Evolutionary conservation across 2,888 invertebrate genomes (phyloP), one percentile per base, ranked within the genome.

Genomic region (Synergus itoensis): DNA sequence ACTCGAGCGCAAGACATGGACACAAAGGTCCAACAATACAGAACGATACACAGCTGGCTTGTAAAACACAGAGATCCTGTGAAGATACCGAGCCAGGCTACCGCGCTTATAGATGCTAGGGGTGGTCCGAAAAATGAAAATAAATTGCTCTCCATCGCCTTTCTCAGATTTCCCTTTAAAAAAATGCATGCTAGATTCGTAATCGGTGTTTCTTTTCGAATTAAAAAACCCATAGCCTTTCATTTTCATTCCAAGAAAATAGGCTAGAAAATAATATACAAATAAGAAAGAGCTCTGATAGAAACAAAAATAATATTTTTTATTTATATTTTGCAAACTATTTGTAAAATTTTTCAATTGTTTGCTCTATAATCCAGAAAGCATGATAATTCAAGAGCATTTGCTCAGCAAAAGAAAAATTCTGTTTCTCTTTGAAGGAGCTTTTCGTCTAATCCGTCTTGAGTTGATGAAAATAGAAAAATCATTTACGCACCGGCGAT

Each of bases 41-140:
- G 84, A 83, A 85, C 87, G 85, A 86, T 87, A 87, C 86, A 88
- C 90, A 91, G 91, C 90, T 90, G 91, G 87, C 89, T 90, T 91
- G 89, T 91, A 91, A 91, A 91, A 91, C 91, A 91, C 86, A 88
- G 88, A 89, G 90, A 91, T 90, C 88, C 89, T 85, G 91, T 88
- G 81, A 84, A 84, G 83, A 84, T 85, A 86, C 83, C 81, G 81
- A 81, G 81, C 67, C 78, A 78, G 80, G 80, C 84, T 84, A 84
- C 84, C 80, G 83, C 82, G 84, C 82, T 81, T 81, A 82, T 83
- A 80, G 81, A 82, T 78, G 80, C 81, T 82, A 81, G 78, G 81
- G 82, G 82, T 83, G 83, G 82, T 84, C 84, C 80, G 76, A 83
- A 79, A 82, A 82, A 79, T 82, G 77, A 82, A 85, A 81, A 81